Base-by-base conservation (phyloP, 2,113 vertebrate species). In the Brachionichthys hirsutus region DNA sequence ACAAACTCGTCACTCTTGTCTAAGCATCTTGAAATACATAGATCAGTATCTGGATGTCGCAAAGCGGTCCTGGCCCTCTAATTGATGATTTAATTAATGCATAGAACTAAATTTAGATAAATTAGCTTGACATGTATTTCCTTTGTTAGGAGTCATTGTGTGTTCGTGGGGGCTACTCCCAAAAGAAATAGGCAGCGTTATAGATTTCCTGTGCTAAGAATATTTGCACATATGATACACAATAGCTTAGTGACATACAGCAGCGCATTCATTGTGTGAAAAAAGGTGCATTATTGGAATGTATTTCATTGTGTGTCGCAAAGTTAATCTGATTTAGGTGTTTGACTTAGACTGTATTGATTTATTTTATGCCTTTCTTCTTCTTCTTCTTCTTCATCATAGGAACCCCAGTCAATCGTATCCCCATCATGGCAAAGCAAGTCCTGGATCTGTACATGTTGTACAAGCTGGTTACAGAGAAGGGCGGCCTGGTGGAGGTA, bases 351-450 rank as follows among this genome's bases (percentile, higher is more conserved):
- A 10, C 7, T 2, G 3, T 54, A 38, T 46, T 77, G 36, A 74
- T 59, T 57, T 43, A 20, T 24, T 43, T 54, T 22, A 6, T 54
- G 22, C 3, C 42, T 62, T 48, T n/a, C 30, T 41, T 70, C 9
- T 62, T 48, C 15, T 65, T 20, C 6, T 48, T n/a, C 30, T 41
- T 70, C 9, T 62, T 48, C 15, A 63, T 20, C 6, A 0, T 74
- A 98, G 97, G 97, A 66, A 98, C 96, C 9, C 97, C 95, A 4
- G 98, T 99, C 88, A 98, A 96, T 80, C 90, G 97, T 22, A 99
- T 99, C 67, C 97, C 97, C 75, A 98, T 99, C 88, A 99, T 99
- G 97, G 97, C 97, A 62, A 99, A 99, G 89, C 96, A 99, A 89
- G 94, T 95, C 62, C 89, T 99, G 78, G 97, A 98, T 68, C 93